Base-by-base conservation (phyloP, 2,888 invertebrate genomes). In the Diarsia mendica region DNA sequence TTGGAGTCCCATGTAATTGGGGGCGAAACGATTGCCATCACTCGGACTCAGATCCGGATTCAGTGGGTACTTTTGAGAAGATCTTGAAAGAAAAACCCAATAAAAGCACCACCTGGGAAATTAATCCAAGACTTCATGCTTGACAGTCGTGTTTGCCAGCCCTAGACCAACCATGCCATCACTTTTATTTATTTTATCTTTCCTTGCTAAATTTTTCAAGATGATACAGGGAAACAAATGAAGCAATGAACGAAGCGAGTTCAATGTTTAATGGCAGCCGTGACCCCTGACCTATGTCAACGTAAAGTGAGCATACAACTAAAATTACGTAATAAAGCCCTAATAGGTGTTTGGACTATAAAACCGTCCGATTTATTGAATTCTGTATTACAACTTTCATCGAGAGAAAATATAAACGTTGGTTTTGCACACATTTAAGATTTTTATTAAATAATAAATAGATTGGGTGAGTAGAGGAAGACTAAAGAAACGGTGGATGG, bases 241-340 rank as follows among this genome's bases (percentile, higher is more conserved):
- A 39, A 51, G n/a, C 18, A 3, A 28, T 28, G 28, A 28, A 33
- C 28, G n/a, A 48, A 63, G 23, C 58, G 51, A 58, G 48, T 67
- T 70, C 58, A 70, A 70, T 65, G 65, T 46, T 60, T 28, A 49
- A 20, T 46, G 5, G 8, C 18, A 65, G 55, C 81, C 77, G 70
- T 77, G 82, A 82, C 55, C 55, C 23, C 23, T 15, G 55, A 55
- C 81, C 82, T 82, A 65, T 67, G 82, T 73, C 73, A 77, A 82
- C 60, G 20, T 15, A 39, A 49, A 69, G 28, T 60, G 58, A 69
- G 67, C 46, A 63, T 67, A 44, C 39, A 65, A 67, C 55, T 66
- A 77, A 55, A 39, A 63, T 81, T 63, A 23, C 53, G 60, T 20
- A 67, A 75, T 58, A 8, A 74, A 49, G 78, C 58, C 75, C 28